phyloP scores from a whole-genome alignment of 1,140 invertebrate genomes.

The Myzus persicae region DNA sequence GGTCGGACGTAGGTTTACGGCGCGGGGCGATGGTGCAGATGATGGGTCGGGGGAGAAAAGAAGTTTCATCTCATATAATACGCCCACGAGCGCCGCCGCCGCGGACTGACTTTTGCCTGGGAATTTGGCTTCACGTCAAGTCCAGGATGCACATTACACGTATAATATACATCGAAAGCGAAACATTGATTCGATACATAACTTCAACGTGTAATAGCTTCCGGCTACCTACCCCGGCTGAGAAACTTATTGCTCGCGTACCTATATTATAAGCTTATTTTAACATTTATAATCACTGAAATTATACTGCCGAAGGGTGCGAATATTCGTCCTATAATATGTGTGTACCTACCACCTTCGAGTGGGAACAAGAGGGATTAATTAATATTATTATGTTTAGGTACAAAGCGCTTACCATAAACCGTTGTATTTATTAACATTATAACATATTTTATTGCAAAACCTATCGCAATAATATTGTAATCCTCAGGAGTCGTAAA shows the following conservation, averaged over 20 bases:
- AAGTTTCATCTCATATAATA: neutral
- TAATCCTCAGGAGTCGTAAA: neutral
- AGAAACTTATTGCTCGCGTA: constrained; percentile 26
- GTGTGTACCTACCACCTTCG: too few species aligned
- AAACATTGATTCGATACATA: neutral
- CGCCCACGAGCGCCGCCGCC: neutral
- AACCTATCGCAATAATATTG: neutral
- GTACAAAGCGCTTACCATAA: neutral
- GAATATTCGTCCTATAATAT: neutral
- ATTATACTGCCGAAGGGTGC: constrained; percentile 11
- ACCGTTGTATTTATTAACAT: neutral
- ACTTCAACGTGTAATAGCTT: neutral
- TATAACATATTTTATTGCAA: constrained; percentile 28
- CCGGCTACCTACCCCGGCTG: neutral
- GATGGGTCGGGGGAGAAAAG: neutral
- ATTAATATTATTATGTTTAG: constrained; percentile 15
- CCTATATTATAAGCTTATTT: constrained; percentile 24
- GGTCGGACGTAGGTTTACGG: neutral
- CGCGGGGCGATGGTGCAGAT: neutral
- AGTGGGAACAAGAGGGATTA: constrained; percentile 21
- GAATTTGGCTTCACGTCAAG: constrained; percentile 40
- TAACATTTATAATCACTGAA: constrained; percentile 49
- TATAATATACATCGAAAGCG: neutral
- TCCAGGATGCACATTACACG: neutral
- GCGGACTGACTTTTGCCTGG: neutral